Evolutionary conservation across 2,797 vertebrate genomes (phyloP), one percentile per base, ranked within the genome.

Genomic region (Sebastes nivosus): DNA sequence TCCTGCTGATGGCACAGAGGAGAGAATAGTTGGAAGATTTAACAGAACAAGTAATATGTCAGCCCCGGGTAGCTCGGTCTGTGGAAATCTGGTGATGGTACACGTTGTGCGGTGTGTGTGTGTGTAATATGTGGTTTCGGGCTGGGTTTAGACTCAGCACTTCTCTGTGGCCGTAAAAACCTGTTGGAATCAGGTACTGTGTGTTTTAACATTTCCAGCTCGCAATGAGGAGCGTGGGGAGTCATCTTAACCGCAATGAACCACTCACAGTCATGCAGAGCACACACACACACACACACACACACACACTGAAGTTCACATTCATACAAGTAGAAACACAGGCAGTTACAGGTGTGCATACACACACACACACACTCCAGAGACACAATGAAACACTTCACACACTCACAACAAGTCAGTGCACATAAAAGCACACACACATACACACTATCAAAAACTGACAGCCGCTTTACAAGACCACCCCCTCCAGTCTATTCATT

Each of bases 131-230:
- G 88, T 81, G 89, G 90, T 90, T 92, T 86, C 46, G 79, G 89
- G 77, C 86, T 75, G 88, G 66, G 75, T 89, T 89, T 83, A 83
- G 83, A 92, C 85, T 91, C 91, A 90, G 87, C 89, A 88, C 86
- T 93, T 92, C 85, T 78, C 81, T 55, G 87, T 55, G 85, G 90
- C 89, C 77, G 74, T 89, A 91, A 92, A 93, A 90, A 87, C 80
- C 90, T 91, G 87, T 61, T 91, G 89, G 93, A 87, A 86, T 88
- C 88, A 93, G 91, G 89, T 91, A 94, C 52, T 78, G 86, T 81
- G 81, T 75, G 80, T 86, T 88, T 93, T 79, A 81, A 83, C 76
- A 60, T 91, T 91, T 88, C 77, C 88, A 92, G 90, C 83, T 87
- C 78, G 1, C 61, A 88, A 90, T 87, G 89, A 91, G 92, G 89